Evolutionary conservation across 2,113 vertebrate genomes (phyloP).

Genomic region (Rhabdomys dilectus): DNA sequence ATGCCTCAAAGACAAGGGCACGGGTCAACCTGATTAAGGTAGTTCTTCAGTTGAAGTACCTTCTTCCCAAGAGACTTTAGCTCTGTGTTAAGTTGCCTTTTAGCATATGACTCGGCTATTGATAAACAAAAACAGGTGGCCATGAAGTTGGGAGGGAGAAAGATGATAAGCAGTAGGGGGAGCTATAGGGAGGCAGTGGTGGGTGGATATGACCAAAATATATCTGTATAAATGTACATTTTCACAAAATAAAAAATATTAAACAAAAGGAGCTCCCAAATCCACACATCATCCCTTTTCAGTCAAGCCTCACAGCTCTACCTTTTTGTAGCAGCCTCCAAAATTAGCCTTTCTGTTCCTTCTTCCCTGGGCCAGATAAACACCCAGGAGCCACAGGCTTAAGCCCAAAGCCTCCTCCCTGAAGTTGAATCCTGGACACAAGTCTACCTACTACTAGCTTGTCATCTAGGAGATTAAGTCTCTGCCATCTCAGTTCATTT

Average conservation of each 20-base stretch:
- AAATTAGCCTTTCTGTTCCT: neutral
- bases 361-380: neutral
- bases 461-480: neutral
- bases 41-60: neutral
- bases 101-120: neutral
- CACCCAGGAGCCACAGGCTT: neutral
- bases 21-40: neutral
- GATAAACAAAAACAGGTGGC: neutral
- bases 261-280: neutral
- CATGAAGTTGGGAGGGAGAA: neutral
- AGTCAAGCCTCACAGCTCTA: neutral
- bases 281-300: neutral
- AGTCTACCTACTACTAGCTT: neutral
- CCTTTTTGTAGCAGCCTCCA: neutral
- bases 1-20: neutral
- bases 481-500: neutral
- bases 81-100: neutral
- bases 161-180: neutral
- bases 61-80: neutral
- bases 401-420: neutral
- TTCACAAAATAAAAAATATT: neutral
- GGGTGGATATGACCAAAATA: neutral
- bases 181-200: neutral
- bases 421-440: neutral
- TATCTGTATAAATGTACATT: neutral